Percentiles rank a stretch among this genome's conserved stretches.
phyloP scores from a whole-genome alignment of 2,113 vertebrate genomes.

The Panthera tigris region DNA sequence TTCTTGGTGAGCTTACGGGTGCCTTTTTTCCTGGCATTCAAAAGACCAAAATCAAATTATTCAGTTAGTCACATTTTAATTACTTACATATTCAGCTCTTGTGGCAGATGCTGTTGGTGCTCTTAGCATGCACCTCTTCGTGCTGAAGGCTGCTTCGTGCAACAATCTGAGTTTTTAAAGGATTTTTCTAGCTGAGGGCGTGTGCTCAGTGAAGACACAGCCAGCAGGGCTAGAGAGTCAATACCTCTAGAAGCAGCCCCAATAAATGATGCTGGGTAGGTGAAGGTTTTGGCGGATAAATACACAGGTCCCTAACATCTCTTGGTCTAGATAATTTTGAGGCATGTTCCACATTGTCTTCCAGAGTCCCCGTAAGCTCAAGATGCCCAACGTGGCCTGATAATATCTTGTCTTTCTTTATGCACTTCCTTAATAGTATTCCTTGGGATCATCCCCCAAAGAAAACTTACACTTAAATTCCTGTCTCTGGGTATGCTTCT shows the following conservation, averaged over 20 bases:
- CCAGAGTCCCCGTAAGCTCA: background rate
- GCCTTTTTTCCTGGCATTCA: background rate
- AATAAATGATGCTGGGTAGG: background rate
- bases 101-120: background rate
- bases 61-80: background rate
- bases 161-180: background rate
- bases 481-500: background rate
- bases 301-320: background rate
- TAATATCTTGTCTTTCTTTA: background rate
- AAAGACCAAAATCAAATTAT: conserved; percentile 22
- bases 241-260: background rate
- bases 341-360: background rate
- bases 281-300: background rate
- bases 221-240: background rate
- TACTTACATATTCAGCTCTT: background rate
- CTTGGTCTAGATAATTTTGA: background rate
- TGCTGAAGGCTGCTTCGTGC: background rate
- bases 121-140: background rate
- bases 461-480: background rate
- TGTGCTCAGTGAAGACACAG: background rate
- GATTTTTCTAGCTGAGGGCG: background rate
- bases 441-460: background rate
- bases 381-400: background rate
- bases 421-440: background rate
- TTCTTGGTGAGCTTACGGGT: background rate